Base-by-base conservation (phyloP, 2,888 invertebrate genomes). In the Ophion ventricosus region DNA sequence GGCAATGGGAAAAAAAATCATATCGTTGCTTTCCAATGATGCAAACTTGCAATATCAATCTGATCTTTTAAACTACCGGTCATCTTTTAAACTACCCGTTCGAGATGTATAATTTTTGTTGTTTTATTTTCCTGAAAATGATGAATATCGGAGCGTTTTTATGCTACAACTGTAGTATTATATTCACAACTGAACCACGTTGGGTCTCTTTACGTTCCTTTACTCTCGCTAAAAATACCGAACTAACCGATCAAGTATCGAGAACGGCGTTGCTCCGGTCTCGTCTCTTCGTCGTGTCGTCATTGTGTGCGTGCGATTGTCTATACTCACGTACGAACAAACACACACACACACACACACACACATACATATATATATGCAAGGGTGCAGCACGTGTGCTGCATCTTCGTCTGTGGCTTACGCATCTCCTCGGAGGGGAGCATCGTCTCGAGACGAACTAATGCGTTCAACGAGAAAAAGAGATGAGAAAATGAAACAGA, bases 161-260 rank as follows among this genome's bases (percentile, higher is more conserved):
- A 23, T 43, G 23, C 49, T n/a, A 26, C 49, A 10, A 67, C 67
- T 11, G 35, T 35, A 25, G 23, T 11, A 49, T 66, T 59, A 57
- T 74, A 78, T 80, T 63, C 56, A 66, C 63, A 63, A 73, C 7
- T 59, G 49, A 59, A 69, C 78, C 61, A 75, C 74, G 70, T 79
- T 57, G 77, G 25, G 61, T 67, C 56, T 69, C 57, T 67, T 35
- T 43, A 20, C 73, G 66, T 73, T 73, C 35, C 56, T 81, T 23
- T 29, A 66, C 76, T 63, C 85, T 84, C 81, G 89, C 90, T 91
- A 91, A 91, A 91, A 90, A 91, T 91, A 91, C 82, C 88, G 83
- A 88, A 88, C 84, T 84, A 88, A 87, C 87, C 86, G 88, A 90
- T 91, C 90, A 87, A 90, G 90, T 90, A 91, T 90, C 90, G 90